phyloP scores from a whole-genome alignment of 2,888 invertebrate species.

The Lasioglossum marginatum region DNA sequence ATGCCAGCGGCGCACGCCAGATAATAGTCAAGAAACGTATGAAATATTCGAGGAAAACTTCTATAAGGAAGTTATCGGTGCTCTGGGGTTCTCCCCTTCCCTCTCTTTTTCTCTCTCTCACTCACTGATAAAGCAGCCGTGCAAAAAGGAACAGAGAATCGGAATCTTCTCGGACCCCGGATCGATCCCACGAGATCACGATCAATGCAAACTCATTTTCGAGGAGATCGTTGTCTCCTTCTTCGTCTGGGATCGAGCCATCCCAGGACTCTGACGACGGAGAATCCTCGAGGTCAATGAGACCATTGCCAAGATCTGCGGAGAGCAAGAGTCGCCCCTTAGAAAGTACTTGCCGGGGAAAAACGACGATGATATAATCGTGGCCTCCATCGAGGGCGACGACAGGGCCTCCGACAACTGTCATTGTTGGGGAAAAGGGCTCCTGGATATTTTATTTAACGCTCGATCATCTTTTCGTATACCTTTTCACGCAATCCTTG shows the following conservation, averaged over 20 bases:
- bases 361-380: slow-evolving; percentile 58
- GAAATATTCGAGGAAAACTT: slow-evolving; percentile 8
- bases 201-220: slow-evolving; percentile 13
- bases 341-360: slow-evolving; percentile 42
- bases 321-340: slow-evolving; percentile 44
- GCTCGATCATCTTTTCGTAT: not conserved
- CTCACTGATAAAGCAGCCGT: not conserved
- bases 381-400: slow-evolving; percentile 62
- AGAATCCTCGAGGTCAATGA: slow-evolving; percentile 29
- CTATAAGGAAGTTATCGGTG: slow-evolving; percentile 18
- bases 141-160: not conserved
- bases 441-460: not conserved
- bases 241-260: not conserved
- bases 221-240: slow-evolving; percentile 8
- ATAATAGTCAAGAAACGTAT: slow-evolving; percentile 21
- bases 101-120: not conserved
- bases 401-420: slow-evolving; percentile 23
- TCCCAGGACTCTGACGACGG: not conserved
- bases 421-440: not conserved
- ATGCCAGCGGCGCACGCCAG: not conserved
- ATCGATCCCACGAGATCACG: slow-evolving; percentile 5
- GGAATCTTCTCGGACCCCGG: slow-evolving; percentile 16
- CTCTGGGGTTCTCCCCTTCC: not conserved
- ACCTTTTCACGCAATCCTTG: not conserved
- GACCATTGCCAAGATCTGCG: slow-evolving; percentile 15